These are phyloP conservation scores for Petrocephalus zakoni DNA, from an alignment of 2,113 vertebrate species.

Conservation along the genomic window DNA sequence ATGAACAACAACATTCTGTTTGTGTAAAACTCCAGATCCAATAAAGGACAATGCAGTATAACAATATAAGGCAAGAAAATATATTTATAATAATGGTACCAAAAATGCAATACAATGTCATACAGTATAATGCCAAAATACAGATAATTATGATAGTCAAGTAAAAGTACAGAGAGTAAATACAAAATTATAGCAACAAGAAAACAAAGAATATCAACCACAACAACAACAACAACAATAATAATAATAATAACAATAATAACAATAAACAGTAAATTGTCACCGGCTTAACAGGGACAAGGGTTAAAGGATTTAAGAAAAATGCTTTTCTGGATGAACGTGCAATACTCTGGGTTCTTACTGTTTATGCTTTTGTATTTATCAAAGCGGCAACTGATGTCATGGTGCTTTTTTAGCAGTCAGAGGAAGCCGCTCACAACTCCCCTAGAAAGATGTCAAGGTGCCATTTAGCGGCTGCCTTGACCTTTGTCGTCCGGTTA, in stretches of 20 bases:
- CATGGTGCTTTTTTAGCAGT: neutral
- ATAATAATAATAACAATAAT: neutral
- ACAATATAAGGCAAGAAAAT: neutral
- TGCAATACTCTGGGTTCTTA: neutral
- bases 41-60: neutral
- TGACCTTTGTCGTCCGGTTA: slow-evolving; percentile 19
- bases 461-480: neutral
- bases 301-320: neutral
- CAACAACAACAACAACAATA: neutral
- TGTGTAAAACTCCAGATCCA: neutral
- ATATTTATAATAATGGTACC: neutral
- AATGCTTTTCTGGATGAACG: neutral
- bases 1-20: neutral
- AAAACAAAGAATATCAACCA: neutral
- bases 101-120: neutral
- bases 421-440: neutral
- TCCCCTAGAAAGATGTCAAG: slow-evolving; percentile 6
- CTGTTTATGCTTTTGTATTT: neutral
- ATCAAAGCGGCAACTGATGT: neutral
- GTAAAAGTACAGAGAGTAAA: neutral
- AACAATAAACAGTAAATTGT: neutral
- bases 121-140: neutral
- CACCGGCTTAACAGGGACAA: neutral
- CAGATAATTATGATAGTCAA: neutral
- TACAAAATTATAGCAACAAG: neutral